phyloP scores from a whole-genome alignment of 2,113 vertebrate species.

The Atractosteus spatula region DNA sequence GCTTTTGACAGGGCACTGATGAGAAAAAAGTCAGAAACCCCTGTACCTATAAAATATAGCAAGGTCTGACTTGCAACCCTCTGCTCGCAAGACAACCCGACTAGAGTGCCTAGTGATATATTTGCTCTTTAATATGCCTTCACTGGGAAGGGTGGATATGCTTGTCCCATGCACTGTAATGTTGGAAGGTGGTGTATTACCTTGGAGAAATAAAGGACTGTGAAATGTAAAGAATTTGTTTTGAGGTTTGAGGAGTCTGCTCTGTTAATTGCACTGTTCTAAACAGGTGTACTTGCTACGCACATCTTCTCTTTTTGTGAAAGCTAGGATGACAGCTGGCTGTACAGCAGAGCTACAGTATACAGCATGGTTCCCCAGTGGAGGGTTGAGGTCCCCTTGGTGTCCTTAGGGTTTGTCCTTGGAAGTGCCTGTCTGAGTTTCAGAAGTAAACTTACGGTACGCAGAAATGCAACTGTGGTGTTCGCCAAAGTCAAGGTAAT shows the following conservation, averaged over 20 bases:
- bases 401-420: neutral
- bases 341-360: constrained; percentile 1
- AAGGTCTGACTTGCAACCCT: constrained; percentile 34
- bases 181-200: neutral
- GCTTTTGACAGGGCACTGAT: constrained; percentile 47
- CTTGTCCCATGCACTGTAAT: neutral
- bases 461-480: no score
- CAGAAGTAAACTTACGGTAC: no score
- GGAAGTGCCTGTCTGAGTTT: neutral
- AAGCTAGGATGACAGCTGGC: constrained; percentile 49
- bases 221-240: no score
- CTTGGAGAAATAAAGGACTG: no score
- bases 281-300: constrained; percentile 27
- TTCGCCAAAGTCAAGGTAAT: no score
- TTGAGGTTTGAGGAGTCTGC: no score
- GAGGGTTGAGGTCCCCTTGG: neutral
- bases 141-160: neutral
- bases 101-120: neutral
- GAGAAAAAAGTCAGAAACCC: constrained; percentile 39
- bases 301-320: constrained; percentile 3
- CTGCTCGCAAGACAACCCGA: constrained; percentile 21
- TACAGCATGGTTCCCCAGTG: neutral
- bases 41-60: constrained; percentile 43
- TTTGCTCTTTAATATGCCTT: neutral
- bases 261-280: constrained; percentile 18